A percentile compares a stretch with the other conserved stretches of the same genome.
Conservation (phyloP, 2,888 invertebrate genomes). For the Limnephilus auricula region DNA sequence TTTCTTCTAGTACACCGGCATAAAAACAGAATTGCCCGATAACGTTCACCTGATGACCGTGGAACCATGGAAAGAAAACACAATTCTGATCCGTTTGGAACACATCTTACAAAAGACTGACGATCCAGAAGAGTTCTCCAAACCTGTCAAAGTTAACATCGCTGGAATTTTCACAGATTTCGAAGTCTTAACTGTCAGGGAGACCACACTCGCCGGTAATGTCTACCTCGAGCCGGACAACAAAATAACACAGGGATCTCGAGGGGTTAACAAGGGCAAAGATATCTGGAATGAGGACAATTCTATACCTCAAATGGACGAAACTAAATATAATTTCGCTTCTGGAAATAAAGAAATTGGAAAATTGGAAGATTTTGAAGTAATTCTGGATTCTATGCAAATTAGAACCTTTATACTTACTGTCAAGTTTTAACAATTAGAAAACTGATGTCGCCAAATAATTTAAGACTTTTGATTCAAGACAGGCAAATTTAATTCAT, state of each 20-base stretch:
- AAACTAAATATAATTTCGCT: background rate
- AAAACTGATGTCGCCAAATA: background rate
- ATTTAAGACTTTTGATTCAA: background rate
- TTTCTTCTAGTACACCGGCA: slow-evolving; percentile 76
- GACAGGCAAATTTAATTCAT: no score
- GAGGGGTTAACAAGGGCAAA: background rate
- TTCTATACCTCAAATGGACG: background rate
- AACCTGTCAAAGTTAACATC: slow-evolving; percentile 78
- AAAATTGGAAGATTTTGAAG: slow-evolving; percentile 68
- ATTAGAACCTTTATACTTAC: slow-evolving; percentile 83
- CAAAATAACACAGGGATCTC: slow-evolving; percentile 76
- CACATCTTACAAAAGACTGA: slow-evolving; percentile 85
- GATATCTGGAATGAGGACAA: background rate
- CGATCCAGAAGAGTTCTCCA: slow-evolving; percentile 74
- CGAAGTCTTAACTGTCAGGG: slow-evolving; percentile 77
- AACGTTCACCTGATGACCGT: slow-evolving; percentile 88
- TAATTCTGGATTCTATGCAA: slow-evolving; percentile 83
- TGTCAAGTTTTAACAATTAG: slow-evolving; percentile 48
- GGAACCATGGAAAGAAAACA: slow-evolving; percentile 84
- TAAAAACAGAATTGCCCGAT: slow-evolving; percentile 79
- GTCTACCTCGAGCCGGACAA: slow-evolving; percentile 77
- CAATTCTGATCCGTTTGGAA: slow-evolving; percentile 85
- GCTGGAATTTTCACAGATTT: slow-evolving; percentile 79
- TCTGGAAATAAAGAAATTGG: background rate
- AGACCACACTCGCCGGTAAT: slow-evolving; percentile 85